Percentiles rank a stretch among this genome's conserved stretches.
Conservation (phyloP, 2,113 vertebrate species). For the Herpailurus yagouaroundi region DNA sequence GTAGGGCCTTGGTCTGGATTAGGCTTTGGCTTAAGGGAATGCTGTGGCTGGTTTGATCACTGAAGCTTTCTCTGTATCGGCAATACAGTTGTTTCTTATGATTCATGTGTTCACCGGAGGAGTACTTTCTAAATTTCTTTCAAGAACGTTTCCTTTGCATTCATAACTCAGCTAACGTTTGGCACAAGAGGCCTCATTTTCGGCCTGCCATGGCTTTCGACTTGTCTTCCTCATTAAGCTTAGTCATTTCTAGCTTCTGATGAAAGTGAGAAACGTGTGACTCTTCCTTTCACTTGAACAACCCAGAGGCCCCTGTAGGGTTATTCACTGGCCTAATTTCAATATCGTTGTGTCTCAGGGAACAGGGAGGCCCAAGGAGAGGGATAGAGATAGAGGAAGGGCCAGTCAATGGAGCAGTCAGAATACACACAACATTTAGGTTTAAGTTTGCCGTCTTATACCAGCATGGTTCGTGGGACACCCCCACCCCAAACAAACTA, state of each 20-base stretch:
- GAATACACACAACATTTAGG: background rate
- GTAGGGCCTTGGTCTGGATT: background rate
- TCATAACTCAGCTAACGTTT: background rate
- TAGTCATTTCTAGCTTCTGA: background rate
- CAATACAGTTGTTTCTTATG: background rate
- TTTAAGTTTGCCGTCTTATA: background rate
- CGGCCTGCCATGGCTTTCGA: background rate
- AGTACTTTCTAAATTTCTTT: background rate
- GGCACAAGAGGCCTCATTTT: background rate
- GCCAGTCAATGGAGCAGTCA: background rate
- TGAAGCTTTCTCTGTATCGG: background rate
- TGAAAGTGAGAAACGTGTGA: background rate
- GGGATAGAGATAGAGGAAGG: background rate
- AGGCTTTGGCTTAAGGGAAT: background rate
- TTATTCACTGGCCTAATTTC: background rate
- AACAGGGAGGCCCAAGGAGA: background rate
- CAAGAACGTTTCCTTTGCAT: background rate
- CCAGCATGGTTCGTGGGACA: background rate
- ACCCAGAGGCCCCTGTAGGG: background rate
- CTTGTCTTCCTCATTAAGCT: background rate
- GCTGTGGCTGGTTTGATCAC: background rate
- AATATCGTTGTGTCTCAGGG: background rate
- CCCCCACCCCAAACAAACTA: background rate
- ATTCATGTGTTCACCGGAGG: background rate
- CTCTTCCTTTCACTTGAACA: background rate